Percentiles rank a stretch among this genome's conserved stretches.
These are phyloP conservation scores for Macroteleia sp. DNA, from an alignment of 2,888 invertebrate genomes.

Conservation along the genomic window DNA sequence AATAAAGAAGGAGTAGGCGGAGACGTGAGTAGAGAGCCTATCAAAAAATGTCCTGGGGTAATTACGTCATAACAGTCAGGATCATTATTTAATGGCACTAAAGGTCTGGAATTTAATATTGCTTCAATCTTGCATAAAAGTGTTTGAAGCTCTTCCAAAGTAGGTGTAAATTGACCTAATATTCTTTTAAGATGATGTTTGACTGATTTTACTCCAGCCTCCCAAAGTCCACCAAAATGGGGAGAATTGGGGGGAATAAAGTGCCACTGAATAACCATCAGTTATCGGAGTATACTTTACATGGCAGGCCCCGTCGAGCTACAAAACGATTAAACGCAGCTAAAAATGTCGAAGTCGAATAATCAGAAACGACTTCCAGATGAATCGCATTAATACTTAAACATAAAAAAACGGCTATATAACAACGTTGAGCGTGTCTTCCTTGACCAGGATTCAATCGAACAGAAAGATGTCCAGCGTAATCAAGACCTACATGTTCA, in stretches of 20 bases:
- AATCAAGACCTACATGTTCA: neutral
- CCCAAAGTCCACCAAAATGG: neutral
- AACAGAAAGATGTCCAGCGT: neutral
- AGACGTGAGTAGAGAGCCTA: neutral
- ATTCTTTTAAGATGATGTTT: neutral
- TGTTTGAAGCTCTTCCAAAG: neutral
- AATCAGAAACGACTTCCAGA: constrained; percentile 1
- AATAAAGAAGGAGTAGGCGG: neutral
- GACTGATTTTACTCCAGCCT: neutral
- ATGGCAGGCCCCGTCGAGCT: neutral
- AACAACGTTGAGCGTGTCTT: neutral
- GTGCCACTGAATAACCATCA: neutral
- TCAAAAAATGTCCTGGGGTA: neutral
- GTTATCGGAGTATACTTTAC: neutral
- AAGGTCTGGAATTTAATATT: neutral
- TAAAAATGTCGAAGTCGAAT: neutral
- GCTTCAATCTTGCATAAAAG: neutral
- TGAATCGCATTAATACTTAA: neutral
- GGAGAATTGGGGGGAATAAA: neutral
- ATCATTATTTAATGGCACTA: neutral
- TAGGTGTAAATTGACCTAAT: neutral
- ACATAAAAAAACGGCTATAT: neutral
- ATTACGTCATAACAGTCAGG: neutral
- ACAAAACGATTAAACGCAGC: neutral
- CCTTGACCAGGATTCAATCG: neutral